phyloP scores from a whole-genome alignment of 2,888 invertebrate species.

The Zonitis immaculata region DNA sequence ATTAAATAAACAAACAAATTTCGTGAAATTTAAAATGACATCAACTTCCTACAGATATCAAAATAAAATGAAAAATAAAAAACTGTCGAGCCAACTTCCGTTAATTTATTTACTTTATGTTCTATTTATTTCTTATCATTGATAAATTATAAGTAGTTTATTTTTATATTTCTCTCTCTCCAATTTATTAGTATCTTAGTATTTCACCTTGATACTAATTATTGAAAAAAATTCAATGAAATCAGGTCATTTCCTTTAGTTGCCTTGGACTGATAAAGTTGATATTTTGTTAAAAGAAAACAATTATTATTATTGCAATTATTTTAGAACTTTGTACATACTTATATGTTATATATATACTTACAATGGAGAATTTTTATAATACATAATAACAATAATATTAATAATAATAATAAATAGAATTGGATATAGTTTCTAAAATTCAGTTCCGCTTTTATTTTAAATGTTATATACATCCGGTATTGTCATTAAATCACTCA shows the following conservation, averaged over 20 bases:
- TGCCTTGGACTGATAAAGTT: constrained; percentile 2
- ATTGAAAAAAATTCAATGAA: background rate
- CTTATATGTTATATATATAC: too few species aligned
- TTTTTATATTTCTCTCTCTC: background rate
- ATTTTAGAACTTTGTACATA: too few species aligned
- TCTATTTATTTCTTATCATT: background rate
- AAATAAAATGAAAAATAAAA: too few species aligned
- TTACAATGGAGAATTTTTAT: too few species aligned
- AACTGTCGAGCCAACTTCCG: constrained; percentile 9
- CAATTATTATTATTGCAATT: background rate
- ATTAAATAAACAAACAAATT: too few species aligned
- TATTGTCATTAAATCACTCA: background rate
- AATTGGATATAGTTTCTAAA: background rate
- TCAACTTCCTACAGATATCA: constrained; percentile 13
- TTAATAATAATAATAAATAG: background rate
- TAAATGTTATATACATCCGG: background rate
- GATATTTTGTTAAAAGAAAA: background rate
- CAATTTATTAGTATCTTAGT: background rate
- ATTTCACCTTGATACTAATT: constrained; percentile 2
- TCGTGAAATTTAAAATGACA: background rate
- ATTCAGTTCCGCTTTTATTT: background rate
- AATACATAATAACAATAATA: background rate
- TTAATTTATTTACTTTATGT: constrained; percentile 7
- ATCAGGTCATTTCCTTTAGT: constrained; percentile 2
- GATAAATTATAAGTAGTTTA: background rate